phyloP scores from a whole-genome alignment of 2,113 vertebrate genomes.

The Cacatua alba region DNA sequence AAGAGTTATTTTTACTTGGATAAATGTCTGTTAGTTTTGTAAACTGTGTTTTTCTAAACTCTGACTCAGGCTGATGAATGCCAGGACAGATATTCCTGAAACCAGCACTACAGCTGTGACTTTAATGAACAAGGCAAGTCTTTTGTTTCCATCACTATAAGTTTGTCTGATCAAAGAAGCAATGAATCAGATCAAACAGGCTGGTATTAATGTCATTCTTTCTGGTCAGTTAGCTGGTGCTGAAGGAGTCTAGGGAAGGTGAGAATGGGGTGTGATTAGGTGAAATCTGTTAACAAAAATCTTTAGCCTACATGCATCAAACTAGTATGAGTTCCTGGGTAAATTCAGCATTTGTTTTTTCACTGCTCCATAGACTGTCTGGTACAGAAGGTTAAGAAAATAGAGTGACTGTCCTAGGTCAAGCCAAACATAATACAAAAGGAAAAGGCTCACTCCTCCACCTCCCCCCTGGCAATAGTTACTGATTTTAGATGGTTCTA shows the following conservation, averaged over 20 bases:
- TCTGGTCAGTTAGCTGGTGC: background rate
- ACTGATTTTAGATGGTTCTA: background rate
- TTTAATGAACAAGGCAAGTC: background rate
- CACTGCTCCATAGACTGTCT: background rate
- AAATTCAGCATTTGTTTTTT: background rate
- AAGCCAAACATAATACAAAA: background rate
- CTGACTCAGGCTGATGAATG: background rate
- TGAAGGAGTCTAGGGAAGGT: background rate
- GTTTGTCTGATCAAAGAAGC: background rate
- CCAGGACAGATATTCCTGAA: background rate
- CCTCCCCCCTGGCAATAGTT: fast-evolving
- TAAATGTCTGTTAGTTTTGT: conserved; percentile 50
- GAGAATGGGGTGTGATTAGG: background rate
- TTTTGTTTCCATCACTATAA: background rate
- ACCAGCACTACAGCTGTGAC: background rate
- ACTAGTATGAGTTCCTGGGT: background rate
- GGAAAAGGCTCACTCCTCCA: background rate
- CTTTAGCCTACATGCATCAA: background rate
- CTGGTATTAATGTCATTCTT: background rate
- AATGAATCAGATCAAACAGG: background rate
- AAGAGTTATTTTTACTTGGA: conserved; percentile 66
- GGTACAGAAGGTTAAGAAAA: background rate
- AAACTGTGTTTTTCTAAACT: conserved; percentile 45
- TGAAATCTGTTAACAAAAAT: background rate
- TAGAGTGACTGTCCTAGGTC: background rate